These are phyloP conservation scores for Aphis craccivora DNA, from an alignment of 1,140 invertebrate genomes.

Conservation along the genomic window DNA sequence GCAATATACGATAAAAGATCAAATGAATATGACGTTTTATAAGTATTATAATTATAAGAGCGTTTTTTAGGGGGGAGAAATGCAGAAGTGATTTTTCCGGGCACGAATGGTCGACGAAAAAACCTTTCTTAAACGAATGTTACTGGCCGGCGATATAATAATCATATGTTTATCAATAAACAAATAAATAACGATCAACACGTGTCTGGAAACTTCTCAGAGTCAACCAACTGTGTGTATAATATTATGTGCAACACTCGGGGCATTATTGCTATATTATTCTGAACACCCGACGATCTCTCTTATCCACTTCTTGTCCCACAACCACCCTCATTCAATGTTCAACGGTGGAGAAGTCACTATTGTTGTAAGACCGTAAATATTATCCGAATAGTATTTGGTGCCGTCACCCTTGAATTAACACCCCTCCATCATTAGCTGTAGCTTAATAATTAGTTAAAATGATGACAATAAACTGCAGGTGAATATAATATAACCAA, in stretches of 20 bases:
- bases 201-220: not conserved
- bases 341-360: not conserved
- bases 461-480: not conserved
- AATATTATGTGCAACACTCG: not conserved
- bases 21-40: constrained; percentile 16
- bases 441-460: not conserved
- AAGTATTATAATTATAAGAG: not conserved
- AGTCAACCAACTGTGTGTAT: not conserved
- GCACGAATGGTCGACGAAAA: not conserved
- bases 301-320: not conserved
- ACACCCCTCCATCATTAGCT: not conserved
- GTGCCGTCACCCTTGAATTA: not conserved
- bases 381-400: not conserved
- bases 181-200: constrained; percentile 31
- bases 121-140: not conserved
- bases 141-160: not conserved
- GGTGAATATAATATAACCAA: not conserved
- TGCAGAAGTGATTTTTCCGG: not conserved
- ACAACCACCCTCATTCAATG: not conserved
- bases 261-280: not conserved
- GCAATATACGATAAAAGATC: not conserved
- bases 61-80: not conserved
- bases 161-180: constrained; percentile 1
- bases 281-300: not conserved
- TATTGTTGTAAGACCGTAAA: not conserved